Evolutionary conservation across 1,140 invertebrate species (phyloP).

Genomic region (Stegodyphus dumicola): DNA sequence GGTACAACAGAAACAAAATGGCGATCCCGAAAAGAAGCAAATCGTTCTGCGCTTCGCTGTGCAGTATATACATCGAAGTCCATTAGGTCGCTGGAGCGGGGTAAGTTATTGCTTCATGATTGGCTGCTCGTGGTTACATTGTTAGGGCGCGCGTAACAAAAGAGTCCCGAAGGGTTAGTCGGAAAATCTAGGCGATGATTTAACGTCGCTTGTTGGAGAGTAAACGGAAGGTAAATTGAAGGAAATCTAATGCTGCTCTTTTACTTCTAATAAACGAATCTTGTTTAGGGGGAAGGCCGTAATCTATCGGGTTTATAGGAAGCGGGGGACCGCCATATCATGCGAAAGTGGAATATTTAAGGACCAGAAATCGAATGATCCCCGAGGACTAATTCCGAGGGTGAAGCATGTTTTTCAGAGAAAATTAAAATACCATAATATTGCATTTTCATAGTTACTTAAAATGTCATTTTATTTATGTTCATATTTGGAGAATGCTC

Average conservation of each 20-base stretch:
- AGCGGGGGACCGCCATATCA: slow-evolving; percentile 1
- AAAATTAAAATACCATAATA: too few relatives aligned
- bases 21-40: slow-evolving; percentile 29
- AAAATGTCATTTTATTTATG: too few relatives aligned
- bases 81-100: slow-evolving; percentile 50
- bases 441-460: too few relatives aligned
- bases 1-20: slow-evolving; percentile 36
- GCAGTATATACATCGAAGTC: slow-evolving; percentile 52
- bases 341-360: slow-evolving; percentile 1
- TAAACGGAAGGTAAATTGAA: slow-evolving; percentile 55
- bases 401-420: too few relatives aligned
- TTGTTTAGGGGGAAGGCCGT: slow-evolving; percentile 33
- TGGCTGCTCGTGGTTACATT: slow-evolving; percentile 59
- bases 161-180: slow-evolving; percentile 54
- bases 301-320: slow-evolving; percentile 4
- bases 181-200: slow-evolving; percentile 57
- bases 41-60: slow-evolving; percentile 34
- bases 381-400: too few relatives aligned
- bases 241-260: slow-evolving; percentile 60
- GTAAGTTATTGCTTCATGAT: slow-evolving; percentile 61
- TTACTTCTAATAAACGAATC: slow-evolving; percentile 61
- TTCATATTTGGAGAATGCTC: too few relatives aligned
- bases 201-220: slow-evolving; percentile 46
- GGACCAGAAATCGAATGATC: not conserved
- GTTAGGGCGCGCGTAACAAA: slow-evolving; percentile 57